These are phyloP conservation scores for Drosophila ustulata DNA, from an alignment of 2,888 invertebrate genomes.

Conservation along the genomic window DNA sequence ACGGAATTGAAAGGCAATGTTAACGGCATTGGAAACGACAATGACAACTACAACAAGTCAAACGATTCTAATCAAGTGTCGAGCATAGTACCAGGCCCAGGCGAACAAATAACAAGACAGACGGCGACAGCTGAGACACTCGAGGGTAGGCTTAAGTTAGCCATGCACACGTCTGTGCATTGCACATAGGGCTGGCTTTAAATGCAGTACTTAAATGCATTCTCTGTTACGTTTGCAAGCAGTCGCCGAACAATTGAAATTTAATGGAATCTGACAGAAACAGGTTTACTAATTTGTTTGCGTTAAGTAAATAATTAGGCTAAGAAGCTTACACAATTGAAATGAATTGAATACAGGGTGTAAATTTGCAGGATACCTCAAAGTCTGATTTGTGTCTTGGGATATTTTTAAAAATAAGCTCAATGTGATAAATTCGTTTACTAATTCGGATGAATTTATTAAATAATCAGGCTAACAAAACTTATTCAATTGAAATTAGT, in stretches of 20 bases:
- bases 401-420: too few relatives aligned
- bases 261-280: not conserved
- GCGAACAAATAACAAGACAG: constrained; percentile 3
- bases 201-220: not conserved
- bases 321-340: not conserved
- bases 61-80: constrained; percentile 36
- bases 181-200: not conserved
- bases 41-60: constrained; percentile 29
- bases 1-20: constrained; percentile 26
- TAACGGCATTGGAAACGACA: constrained; percentile 12
- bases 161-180: not conserved
- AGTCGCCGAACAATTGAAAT: not conserved
- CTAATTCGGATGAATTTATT: too few relatives aligned
- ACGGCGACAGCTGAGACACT: not conserved
- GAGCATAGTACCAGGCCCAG: constrained; percentile 1
- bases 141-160: not conserved
- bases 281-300: not conserved
- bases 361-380: too few relatives aligned
- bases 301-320: constrained; percentile 1
- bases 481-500: too few relatives aligned
- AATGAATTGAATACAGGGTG: too few relatives aligned
- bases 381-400: too few relatives aligned
- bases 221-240: not conserved
- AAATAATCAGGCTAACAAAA: too few relatives aligned
- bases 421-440: too few relatives aligned